A percentile compares a stretch with the other conserved stretches of the same genome.
Conservation (phyloP, 2,888 invertebrate species). For the Dioctria rufipes region DNA sequence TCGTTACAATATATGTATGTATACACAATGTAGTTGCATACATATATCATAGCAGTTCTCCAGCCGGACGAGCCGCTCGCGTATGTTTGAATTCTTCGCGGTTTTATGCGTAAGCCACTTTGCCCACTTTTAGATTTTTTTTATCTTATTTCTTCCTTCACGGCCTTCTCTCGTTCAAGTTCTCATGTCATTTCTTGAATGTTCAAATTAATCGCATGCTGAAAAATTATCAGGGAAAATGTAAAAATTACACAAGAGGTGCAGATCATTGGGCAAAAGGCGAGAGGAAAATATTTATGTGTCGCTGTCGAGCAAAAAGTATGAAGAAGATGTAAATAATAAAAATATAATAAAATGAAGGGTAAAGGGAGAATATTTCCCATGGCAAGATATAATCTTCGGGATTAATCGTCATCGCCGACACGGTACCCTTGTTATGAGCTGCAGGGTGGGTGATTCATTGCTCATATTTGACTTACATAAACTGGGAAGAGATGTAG, state of each 20-base stretch:
- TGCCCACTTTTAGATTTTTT: slow-evolving; percentile 6
- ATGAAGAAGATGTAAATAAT: slow-evolving; percentile 36
- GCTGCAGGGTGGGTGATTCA: slow-evolving; percentile 19
- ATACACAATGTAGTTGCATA: neutral
- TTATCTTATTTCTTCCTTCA: slow-evolving; percentile 15
- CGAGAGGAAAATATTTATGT: slow-evolving; percentile 29
- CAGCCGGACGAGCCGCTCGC: slow-evolving; percentile 14
- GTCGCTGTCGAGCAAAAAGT: slow-evolving; percentile 17
- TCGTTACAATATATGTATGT: slow-evolving; percentile 26
- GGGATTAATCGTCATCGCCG: slow-evolving; percentile 44
- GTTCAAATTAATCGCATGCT: slow-evolving; percentile 55
- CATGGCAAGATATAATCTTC: slow-evolving; percentile 15
- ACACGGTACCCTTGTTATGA: slow-evolving; percentile 44
- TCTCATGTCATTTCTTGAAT: slow-evolving; percentile 53
- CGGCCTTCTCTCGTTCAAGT: slow-evolving; percentile 41
- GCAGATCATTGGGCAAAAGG: neutral
- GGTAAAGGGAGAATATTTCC: slow-evolving; percentile 14
- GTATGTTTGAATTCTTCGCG: slow-evolving; percentile 40
- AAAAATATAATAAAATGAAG: slow-evolving; percentile 15
- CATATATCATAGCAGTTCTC: no score
- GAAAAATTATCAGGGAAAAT: slow-evolving; percentile 53
- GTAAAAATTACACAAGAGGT: slow-evolving; percentile 6
- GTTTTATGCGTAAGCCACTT: slow-evolving; percentile 33
- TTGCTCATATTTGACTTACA: slow-evolving; percentile 47
- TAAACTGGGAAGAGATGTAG: slow-evolving; percentile 36